Base-by-base conservation (phyloP, 2,113 vertebrate species). In the Caranx melampygus region DNA sequence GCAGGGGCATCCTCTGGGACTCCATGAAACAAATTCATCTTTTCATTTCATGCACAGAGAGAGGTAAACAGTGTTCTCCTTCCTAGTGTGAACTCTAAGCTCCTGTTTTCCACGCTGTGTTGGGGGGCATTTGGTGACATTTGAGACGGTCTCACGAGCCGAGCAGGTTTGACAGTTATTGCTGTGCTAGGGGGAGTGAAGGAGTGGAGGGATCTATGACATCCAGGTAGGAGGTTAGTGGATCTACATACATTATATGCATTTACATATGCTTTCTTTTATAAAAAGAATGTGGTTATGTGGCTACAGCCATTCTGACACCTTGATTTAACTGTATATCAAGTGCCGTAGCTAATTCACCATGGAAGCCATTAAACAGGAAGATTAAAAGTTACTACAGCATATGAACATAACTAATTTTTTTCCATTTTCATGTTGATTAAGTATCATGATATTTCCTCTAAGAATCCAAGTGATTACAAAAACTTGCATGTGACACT, bases 31-130 rank as follows among this genome's bases (percentile, higher is more conserved):
- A 75, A 78, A 84, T 87, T 71, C 72, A 90, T 86, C 71, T 84
- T 86, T 89, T 85, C 78, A 85, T 92, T 87, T 89, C 79, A 83
- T 79, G 82, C 90, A 79, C 83, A 75, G n/a, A 75, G 42, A 71
- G 69, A 87, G 74, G 74, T 79, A 84, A 78, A 83, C 63, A 59
- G 59, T 45, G 57, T 59, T 85, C 79, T 75, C 55, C 63, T 71
- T 58, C 78, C 71, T 82, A 47, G 67, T 76, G 83, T 70, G 88
- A 82, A 81, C 73, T 81, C 57, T 33, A 26, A 74, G 26, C 75
- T 62, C 63, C 55, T 57, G 72, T 64, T 72, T 67, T 72, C 6
- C 68, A 71, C 7, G 26, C 66, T 72, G 45, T 37, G 72, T 73
- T 68, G 75, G 57, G 64, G 21, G 72, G 57, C 62, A 77, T 81